Evolutionary conservation across 2,888 invertebrate species (phyloP), one percentile per base, ranked within the genome.

Genomic region (Apocheima hispidaria): DNA sequence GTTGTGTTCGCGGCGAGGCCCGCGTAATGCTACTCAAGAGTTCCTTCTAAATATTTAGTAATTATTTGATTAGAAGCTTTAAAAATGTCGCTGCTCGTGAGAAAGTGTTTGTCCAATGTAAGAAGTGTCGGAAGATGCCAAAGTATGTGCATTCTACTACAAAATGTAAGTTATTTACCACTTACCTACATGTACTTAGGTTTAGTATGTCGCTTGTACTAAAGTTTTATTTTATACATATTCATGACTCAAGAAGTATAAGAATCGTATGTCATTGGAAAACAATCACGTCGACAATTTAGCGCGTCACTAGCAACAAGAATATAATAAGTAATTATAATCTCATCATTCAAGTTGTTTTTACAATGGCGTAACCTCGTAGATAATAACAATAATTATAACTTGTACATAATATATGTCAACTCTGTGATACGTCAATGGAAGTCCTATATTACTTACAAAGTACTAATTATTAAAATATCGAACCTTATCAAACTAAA

Each of bases 51-150:
- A 46, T 58, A 60, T n/a, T 1, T 16, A 43, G 65, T 60, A 53
- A 51, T 40, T 60, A 56, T 53, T 60, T 28, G 74, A 38, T 16
- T 50, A n/a, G 18, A 20, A 52, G 18, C 40, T 52, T 36, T 33
- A 1, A 68, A 53, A 38, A 92, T 92, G 92, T 85, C 88, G 55
- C 82, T 88, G 60, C 72, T 87, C 46, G 75, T 88, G 55, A 83
- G 87, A 73, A 86, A 81, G 68, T 88, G 82, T 77, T 61, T 85
- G n/a, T 73, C 81, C 66, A 86, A 84, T 67, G 59, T 87, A 33
- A 83, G 77, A 70, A 83, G 72, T 73, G 65, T 86, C 16, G 86
- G 78, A 57, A 82, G 83, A 65, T 83, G 75, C 70, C 81, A 81
- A 28, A 81, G 78, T 53, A 64, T 85, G 33, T 75, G 80, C 69